A percentile compares a stretch with the other conserved stretches of the same genome.
Conservation (phyloP, 2,888 invertebrate genomes). For the Xylocampa areola region DNA sequence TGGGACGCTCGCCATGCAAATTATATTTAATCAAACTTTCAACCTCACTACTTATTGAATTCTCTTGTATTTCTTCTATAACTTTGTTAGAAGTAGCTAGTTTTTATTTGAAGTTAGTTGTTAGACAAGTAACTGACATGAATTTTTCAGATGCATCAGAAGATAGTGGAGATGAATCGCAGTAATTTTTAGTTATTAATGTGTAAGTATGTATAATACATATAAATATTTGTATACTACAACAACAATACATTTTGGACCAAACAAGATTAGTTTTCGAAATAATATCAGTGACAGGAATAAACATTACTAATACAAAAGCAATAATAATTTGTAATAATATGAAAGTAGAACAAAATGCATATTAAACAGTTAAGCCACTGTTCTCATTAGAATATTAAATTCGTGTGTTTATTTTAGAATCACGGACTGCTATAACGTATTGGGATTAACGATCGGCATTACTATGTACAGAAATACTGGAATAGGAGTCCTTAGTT, state of each 20-base stretch:
- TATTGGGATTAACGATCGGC: slow-evolving; percentile 32
- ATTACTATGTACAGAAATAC: slow-evolving; percentile 6
- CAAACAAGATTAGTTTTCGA: not conserved
- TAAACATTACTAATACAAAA: not conserved
- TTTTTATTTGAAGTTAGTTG: slow-evolving; percentile 40
- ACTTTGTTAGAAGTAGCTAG: slow-evolving; percentile 14
- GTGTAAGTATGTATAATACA: too few relatives aligned
- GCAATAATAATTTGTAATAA: not conserved
- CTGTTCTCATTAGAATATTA: slow-evolving; percentile 9
- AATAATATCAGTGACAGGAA: not conserved
- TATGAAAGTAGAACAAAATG: slow-evolving; percentile 5
- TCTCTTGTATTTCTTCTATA: slow-evolving; percentile 62
- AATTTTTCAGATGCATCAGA: slow-evolving; percentile 40
- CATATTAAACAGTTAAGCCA: slow-evolving; percentile 11
- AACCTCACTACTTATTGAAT: slow-evolving; percentile 70
- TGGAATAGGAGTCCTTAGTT: slow-evolving; percentile 4
- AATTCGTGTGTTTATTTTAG: slow-evolving; percentile 21
- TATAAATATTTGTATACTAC: too few relatives aligned
- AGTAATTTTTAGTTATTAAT: slow-evolving; percentile 13
- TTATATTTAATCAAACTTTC: slow-evolving; percentile 82
- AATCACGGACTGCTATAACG: slow-evolving; percentile 13
- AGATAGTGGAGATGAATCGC: slow-evolving; percentile 14
- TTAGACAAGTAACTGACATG: slow-evolving; percentile 11
- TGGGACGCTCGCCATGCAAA: slow-evolving; percentile 78
- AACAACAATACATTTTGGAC: too few relatives aligned